These are phyloP conservation scores for Bovichtus variegatus DNA, from an alignment of 2,797 vertebrate species.

Conservation along the genomic window DNA sequence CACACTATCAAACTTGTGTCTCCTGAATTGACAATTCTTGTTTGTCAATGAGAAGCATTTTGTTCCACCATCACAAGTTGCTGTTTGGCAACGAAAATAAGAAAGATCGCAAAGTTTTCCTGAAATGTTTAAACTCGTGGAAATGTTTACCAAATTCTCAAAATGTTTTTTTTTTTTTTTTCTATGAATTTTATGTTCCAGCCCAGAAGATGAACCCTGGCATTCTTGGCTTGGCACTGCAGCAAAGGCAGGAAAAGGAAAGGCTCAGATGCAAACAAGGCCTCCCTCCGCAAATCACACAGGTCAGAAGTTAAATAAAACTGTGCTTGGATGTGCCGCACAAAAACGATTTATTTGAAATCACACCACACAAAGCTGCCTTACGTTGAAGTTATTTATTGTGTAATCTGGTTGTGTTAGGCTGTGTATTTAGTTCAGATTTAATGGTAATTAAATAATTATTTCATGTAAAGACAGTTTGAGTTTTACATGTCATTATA, in stretches of 20 bases:
- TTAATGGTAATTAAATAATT: neutral
- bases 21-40: slow-evolving; percentile 77
- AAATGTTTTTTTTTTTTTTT: slow-evolving; percentile 30
- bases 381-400: neutral
- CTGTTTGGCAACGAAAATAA: slow-evolving; percentile 55
- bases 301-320: slow-evolving; percentile 88
- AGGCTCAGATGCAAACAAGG: slow-evolving; percentile 92
- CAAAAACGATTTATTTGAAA: neutral
- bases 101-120: slow-evolving; percentile 65
- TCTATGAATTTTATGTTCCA: slow-evolving; percentile 63
- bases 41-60: slow-evolving; percentile 72
- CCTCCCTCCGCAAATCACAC: slow-evolving; percentile 89
- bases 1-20: slow-evolving; percentile 79
- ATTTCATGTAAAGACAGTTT: neutral
- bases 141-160: slow-evolving; percentile 13
- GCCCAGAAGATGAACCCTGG: slow-evolving; percentile 78
- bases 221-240: slow-evolving; percentile 74
- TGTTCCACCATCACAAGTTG: slow-evolving; percentile 71
- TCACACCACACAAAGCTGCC: neutral
- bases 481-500: neutral
- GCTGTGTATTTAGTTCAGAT: neutral
- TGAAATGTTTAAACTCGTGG: slow-evolving; percentile 31
- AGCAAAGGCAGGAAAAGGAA: slow-evolving; percentile 94
- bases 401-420: neutral
- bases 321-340: neutral